These are phyloP conservation scores for Corythaeola cristata DNA, from an alignment of 2,113 vertebrate genomes.

Conservation along the genomic window DNA sequence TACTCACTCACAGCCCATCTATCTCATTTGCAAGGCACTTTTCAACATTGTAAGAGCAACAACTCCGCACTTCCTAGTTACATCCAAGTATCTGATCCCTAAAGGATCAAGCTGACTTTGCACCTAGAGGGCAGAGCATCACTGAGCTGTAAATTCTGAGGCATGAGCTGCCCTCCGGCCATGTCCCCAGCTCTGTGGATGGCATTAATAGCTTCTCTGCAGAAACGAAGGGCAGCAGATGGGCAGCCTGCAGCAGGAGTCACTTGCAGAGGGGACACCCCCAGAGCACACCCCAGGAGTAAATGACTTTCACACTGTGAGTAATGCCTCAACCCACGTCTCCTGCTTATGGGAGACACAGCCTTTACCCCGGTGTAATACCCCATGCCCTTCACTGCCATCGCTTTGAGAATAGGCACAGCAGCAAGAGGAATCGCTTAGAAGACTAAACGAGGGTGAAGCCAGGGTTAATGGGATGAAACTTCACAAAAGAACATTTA, in stretches of 20 bases:
- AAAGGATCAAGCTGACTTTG: conserved; percentile 11
- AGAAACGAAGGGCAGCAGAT: background rate
- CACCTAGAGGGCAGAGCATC: background rate
- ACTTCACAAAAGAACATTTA: conserved; percentile 6
- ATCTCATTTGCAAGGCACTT: background rate
- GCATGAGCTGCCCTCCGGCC: background rate
- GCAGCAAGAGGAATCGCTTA: background rate
- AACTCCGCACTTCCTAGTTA: background rate
- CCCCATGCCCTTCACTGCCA: background rate
- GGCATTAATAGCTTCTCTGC: background rate
- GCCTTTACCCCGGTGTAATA: background rate
- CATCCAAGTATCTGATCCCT: background rate
- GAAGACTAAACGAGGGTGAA: background rate
- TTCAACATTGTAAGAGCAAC: background rate
- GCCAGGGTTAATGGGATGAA: conserved; percentile 24
- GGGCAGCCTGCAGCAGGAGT: background rate
- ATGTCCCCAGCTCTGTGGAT: background rate
- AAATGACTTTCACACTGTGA: background rate
- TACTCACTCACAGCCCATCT: background rate
- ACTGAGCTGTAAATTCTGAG: background rate
- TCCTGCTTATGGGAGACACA: background rate
- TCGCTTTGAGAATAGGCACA: background rate
- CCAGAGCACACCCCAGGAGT: background rate
- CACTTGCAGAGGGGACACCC: background rate
- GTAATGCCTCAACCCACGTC: background rate